Conservation (phyloP, 2,888 invertebrate species). For the Phortica okadai region DNA sequence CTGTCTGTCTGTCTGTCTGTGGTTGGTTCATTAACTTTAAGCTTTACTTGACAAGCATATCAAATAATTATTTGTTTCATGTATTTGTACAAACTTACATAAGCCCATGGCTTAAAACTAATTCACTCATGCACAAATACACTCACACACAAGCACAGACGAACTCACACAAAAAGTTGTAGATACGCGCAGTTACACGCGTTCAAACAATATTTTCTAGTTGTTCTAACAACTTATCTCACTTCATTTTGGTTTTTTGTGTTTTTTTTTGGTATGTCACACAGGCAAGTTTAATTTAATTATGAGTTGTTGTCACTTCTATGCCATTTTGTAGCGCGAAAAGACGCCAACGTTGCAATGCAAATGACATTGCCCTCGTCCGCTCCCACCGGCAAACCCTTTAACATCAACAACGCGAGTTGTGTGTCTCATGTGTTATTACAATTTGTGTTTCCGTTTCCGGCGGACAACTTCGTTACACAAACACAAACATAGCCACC, state of each 20-base stretch:
- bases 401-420: conserved; percentile 6
- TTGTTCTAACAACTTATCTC: conserved; percentile 32
- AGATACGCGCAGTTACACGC: conserved; percentile 8
- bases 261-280: conserved; percentile 12
- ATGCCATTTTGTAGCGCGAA: not conserved
- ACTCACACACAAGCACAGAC: not conserved
- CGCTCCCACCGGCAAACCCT: not conserved
- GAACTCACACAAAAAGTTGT: not conserved
- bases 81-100: conserved; percentile 3
- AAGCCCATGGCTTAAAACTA: not conserved
- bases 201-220: not conserved
- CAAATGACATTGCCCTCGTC: conserved; percentile 10
- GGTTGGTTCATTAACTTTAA: conserved; percentile 31
- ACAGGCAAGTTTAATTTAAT: conserved; percentile 67
- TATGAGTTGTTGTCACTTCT: conserved; percentile 64
- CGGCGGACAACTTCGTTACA: conserved; percentile 13
- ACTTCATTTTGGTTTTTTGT: conserved; percentile 59
- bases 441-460: conserved; percentile 20
- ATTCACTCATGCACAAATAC: not conserved
- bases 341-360: not conserved
- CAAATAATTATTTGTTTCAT: conserved; percentile 21
- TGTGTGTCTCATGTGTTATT: conserved; percentile 23
- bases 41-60: conserved; percentile 27
- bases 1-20: not conserved
- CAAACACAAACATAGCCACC: not conserved